A percentile compares a stretch with the other conserved stretches of the same genome.
Evolutionary conservation across 2,797 vertebrate genomes (phyloP).

Genomic region (Tadarida brasiliensis): DNA sequence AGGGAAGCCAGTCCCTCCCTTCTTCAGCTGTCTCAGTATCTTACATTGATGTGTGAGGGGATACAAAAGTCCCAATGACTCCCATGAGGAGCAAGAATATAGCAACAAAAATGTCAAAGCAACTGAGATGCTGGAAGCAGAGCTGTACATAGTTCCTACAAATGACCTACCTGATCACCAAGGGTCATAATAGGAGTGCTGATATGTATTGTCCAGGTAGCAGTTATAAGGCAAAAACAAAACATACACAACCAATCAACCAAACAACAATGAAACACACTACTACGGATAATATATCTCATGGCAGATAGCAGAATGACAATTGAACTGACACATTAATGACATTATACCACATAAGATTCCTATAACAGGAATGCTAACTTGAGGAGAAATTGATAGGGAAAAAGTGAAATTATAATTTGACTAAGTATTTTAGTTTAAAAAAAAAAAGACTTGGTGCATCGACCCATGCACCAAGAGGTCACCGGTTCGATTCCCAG

Average conservation of each 20-base stretch:
- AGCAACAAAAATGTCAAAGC: background rate
- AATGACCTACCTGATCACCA: background rate
- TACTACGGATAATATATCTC: background rate
- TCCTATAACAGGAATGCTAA: background rate
- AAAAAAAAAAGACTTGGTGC: background rate
- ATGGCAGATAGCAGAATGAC: background rate
- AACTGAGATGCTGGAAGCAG: background rate
- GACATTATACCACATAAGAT: background rate
- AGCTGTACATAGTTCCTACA: background rate
- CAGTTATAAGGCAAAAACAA: background rate
- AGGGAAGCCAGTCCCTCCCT: background rate
- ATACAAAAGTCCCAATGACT: background rate
- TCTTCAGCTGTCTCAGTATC: background rate
- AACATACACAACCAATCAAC: background rate
- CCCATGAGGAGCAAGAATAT: background rate
- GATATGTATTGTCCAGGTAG: background rate
- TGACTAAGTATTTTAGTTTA: background rate
- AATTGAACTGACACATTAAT: background rate
- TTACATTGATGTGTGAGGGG: accelerated
- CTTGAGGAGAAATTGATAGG: background rate
- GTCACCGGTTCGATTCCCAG: too few relatives aligned
- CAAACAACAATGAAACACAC: background rate
- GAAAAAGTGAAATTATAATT: background rate
- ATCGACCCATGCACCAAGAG: too few relatives aligned
- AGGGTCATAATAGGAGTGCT: background rate